Base-by-base conservation (phyloP, 2,797 vertebrate species). In the Synaphobranchus kaupii region DNA sequence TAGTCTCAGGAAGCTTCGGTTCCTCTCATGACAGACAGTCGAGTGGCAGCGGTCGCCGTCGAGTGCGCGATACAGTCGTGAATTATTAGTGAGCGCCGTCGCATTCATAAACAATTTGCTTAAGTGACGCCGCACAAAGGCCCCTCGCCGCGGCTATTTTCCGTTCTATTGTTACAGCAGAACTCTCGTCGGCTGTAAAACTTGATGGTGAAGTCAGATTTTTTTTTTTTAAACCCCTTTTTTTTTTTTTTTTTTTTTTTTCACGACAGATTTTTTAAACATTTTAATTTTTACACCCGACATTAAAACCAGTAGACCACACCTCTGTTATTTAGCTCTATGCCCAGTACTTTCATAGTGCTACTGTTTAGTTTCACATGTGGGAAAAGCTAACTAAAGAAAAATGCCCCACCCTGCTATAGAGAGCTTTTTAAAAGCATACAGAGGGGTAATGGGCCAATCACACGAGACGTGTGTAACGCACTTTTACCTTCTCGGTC, bases 41-140 rank as follows among this genome's bases (percentile, higher is more conserved):
- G 25, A 63, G 84, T 22, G 58, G 28, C 0, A 25, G 34, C 17
- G 20, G 39, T 47, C 63, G 84, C 56, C 20, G 39, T 25, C 84
- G 84, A 68, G 56, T 66, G 84, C 17, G 31, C 39, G 39, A 84
- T 84, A 84, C 58, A 22, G 84, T 58, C 58, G 31, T 84, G 31
- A 66, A 84, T 84, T 63, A 84, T 84, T 84, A 58, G 34, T 66
- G 84, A 39, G 58, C 22, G 4, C 52, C 34, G 50, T 84, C 31
- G 83, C 31, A 22, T 84, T 84, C 83, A 84, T 84, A 84, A 50
- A 85, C 84, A 66, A 85, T 85, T 66, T 85, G 63, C 84, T 76
- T 28, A 85, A 85, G 60, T 73, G 63, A 85, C 12, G 63, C 22
- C 47, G 4, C 34, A 34, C 47, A 71, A 85, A 52, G n/a, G 63